These are phyloP conservation scores for Aphrophora alni DNA, from an alignment of 2,888 invertebrate species.

Conservation along the genomic window DNA sequence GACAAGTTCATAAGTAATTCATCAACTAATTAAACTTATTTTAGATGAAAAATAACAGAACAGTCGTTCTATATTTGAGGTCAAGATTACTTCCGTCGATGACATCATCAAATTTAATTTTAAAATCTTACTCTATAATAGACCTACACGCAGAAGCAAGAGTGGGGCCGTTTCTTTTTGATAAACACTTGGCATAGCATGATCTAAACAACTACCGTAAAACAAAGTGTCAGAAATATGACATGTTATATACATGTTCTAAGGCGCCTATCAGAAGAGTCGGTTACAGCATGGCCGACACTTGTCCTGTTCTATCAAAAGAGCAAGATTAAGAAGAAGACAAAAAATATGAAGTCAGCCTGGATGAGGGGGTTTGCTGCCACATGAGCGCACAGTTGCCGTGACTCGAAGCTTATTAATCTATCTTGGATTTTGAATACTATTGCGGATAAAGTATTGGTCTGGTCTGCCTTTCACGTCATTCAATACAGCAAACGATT, in stretches of 20 bases:
- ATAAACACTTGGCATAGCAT: neutral
- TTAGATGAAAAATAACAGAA: no score
- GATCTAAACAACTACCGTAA: neutral
- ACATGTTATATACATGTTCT: neutral
- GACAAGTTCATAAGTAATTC: no score
- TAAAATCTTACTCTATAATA: no score
- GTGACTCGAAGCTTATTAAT: neutral
- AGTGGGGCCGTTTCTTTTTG: neutral
- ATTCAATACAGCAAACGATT: no score
- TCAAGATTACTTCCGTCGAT: no score
- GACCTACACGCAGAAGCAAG: neutral
- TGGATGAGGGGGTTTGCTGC: neutral
- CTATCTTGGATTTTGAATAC: neutral
- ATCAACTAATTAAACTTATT: no score
- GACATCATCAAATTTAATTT: no score
- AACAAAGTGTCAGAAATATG: neutral
- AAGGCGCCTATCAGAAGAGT: neutral
- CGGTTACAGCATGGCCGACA: neutral
- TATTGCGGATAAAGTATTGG: neutral
- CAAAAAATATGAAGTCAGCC: neutral
- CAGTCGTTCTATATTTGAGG: no score
- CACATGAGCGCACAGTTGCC: neutral
- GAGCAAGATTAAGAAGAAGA: neutral
- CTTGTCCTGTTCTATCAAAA: neutral
- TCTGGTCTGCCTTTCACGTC: no score